phyloP scores from a whole-genome alignment of 1,140 invertebrate species.

The Bombus sibiricus region DNA sequence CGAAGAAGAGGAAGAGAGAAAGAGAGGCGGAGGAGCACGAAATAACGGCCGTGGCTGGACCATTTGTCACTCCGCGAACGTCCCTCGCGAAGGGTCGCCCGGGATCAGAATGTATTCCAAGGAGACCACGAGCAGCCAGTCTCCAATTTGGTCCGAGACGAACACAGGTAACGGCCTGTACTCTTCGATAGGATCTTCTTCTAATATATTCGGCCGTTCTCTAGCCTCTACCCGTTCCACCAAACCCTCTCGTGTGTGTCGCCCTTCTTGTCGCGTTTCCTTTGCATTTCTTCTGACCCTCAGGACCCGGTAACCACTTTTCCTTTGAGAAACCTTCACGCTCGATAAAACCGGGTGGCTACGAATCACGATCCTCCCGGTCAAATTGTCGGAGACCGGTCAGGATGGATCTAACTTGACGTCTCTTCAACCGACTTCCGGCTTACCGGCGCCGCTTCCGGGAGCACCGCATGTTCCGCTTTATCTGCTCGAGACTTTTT shows the following conservation, averaged over 20 bases:
- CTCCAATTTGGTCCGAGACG: slow-evolving; percentile 70
- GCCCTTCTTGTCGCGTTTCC: not conserved
- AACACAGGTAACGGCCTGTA: slow-evolving; percentile 73
- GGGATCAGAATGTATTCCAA: slow-evolving; percentile 67
- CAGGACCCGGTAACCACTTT: slow-evolving; percentile 3
- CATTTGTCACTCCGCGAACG: slow-evolving; percentile 71
- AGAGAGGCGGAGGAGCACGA: slow-evolving; percentile 50
- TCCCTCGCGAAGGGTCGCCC: slow-evolving; percentile 63
- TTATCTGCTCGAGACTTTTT: not conserved
- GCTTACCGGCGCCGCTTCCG: slow-evolving; percentile 12
- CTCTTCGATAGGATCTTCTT: slow-evolving; percentile 67
- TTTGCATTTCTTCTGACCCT: not conserved
- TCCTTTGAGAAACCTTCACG: slow-evolving; percentile 48
- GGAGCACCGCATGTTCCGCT: too few species aligned
- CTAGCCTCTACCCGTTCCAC: slow-evolving; percentile 6
- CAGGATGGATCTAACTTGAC: slow-evolving; percentile 26
- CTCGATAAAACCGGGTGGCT: slow-evolving; percentile 44
- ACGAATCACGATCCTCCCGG: slow-evolving; percentile 40
- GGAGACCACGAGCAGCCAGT: slow-evolving; percentile 62
- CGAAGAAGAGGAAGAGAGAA: not conserved
- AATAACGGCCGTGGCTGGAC: slow-evolving; percentile 65
- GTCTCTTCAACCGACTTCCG: slow-evolving; percentile 25
- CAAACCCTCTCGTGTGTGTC: not conserved
- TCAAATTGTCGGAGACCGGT: slow-evolving; percentile 34
- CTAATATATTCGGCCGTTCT: slow-evolving; percentile 70